Evolutionary conservation across 2,888 invertebrate species (phyloP).

Genomic region (Orthosia cruda): DNA sequence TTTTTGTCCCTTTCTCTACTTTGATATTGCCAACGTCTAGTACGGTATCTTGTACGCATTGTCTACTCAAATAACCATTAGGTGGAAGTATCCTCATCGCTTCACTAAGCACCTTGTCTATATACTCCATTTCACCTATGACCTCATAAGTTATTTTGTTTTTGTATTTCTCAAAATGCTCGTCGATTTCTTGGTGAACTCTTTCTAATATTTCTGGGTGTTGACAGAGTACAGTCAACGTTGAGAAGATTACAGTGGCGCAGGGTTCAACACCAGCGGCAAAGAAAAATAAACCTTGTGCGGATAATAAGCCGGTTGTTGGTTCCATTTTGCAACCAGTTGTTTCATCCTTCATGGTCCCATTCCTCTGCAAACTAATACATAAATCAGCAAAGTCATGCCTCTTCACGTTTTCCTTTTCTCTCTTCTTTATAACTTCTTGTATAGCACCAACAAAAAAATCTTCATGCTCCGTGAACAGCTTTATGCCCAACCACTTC

Average conservation of each 20-base stretch:
- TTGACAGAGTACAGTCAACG: conserved; percentile 75
- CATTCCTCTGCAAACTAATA: conserved; percentile 76
- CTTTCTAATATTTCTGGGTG: conserved; percentile 75
- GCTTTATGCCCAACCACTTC: conserved; percentile 71
- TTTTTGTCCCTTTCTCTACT: conserved; percentile 77
- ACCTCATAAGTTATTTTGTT: conserved; percentile 56
- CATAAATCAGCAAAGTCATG: conserved; percentile 82
- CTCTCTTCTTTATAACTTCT: conserved; percentile 73
- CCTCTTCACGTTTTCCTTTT: conserved; percentile 71
- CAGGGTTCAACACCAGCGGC: conserved; percentile 82
- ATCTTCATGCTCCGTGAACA: conserved; percentile 75
- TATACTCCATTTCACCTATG: conserved; percentile 76
- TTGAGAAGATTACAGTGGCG: conserved; percentile 62
- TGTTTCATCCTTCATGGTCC: conserved; percentile 71
- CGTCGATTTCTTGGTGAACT: conserved; percentile 47
- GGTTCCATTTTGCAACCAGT: conserved; percentile 76
- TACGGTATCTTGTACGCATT: conserved; percentile 75
- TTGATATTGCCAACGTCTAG: conserved; percentile 80
- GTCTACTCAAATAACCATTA: conserved; percentile 74
- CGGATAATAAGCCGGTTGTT: conserved; percentile 71
- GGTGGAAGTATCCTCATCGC: conserved; percentile 79
- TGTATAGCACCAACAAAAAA: conserved; percentile 80
- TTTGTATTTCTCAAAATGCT: conserved; percentile 34
- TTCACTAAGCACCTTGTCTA: conserved; percentile 79
- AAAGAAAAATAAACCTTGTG: conserved; percentile 64